Evolutionary conservation across 2,888 invertebrate genomes (phyloP).

Genomic region (Lumbricus terrestris): DNA sequence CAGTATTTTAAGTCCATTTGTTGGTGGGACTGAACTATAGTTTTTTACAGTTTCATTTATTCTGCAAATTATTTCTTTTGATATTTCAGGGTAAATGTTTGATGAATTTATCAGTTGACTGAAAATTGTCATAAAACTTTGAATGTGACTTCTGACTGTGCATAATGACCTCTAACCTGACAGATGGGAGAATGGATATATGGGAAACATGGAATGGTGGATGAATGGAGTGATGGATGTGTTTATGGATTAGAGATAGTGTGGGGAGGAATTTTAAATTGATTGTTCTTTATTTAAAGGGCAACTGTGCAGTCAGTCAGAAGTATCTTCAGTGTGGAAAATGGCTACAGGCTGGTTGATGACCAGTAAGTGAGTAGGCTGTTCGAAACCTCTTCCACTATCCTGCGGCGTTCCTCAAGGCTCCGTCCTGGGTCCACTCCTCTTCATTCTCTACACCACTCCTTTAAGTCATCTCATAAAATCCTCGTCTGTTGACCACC

Average conservation of each 20-base stretch:
- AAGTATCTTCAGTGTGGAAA: conserved; percentile 85
- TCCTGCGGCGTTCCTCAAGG: too few relatives aligned
- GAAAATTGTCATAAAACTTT: not conserved
- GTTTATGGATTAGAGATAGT: not conserved
- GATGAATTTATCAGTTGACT: not conserved
- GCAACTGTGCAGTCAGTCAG: conserved; percentile 87
- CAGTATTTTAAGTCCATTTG: not conserved
- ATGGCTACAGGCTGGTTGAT: conserved; percentile 85
- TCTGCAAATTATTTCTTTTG: not conserved
- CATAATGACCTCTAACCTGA: not conserved
- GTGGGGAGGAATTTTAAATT: not conserved
- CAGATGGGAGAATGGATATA: too few relatives aligned
- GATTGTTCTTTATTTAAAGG: conserved; percentile 59
- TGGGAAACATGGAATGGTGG: too few relatives aligned
- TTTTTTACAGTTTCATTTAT: not conserved
- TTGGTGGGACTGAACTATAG: not conserved
- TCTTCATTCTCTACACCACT: too few relatives aligned
- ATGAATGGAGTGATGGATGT: not conserved
- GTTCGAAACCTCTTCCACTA: too few relatives aligned
- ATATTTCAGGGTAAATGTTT: not conserved
- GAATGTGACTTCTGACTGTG: not conserved
- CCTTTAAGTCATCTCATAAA: too few relatives aligned
- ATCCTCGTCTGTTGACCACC: too few relatives aligned
- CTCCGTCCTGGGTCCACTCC: too few relatives aligned
- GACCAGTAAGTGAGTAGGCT: conserved; percentile 73